A percentile compares a stretch with the other conserved stretches of the same genome.
phyloP scores from a whole-genome alignment of 2,797 vertebrate genomes.

The Columba guinea region DNA sequence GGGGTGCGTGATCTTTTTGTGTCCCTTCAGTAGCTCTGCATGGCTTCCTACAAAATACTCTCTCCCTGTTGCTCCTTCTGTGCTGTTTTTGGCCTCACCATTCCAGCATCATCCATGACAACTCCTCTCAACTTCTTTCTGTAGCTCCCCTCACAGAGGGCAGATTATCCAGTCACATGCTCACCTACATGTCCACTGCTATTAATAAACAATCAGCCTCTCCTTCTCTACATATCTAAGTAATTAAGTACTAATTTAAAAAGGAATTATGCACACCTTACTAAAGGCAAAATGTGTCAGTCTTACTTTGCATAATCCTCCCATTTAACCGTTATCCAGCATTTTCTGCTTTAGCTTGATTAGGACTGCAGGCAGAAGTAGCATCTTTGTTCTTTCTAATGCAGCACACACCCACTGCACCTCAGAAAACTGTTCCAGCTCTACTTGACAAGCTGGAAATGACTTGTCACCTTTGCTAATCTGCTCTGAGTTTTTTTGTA shows the following conservation, averaged over 20 bases:
- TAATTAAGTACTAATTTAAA: background rate
- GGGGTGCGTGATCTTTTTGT: rapidly evolving
- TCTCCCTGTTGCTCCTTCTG: background rate
- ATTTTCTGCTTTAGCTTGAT: background rate
- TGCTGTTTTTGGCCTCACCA: background rate
- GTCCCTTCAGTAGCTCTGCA: background rate
- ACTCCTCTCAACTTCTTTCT: background rate
- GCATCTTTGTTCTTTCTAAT: background rate
- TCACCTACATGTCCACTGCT: background rate
- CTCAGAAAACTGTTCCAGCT: background rate
- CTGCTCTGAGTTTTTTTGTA: background rate
- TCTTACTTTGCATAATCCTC: background rate
- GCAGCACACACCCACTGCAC: background rate
- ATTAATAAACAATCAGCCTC: background rate
- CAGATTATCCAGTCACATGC: background rate
- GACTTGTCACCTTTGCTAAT: background rate
- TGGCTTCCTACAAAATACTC: background rate
- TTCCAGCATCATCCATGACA: background rate
- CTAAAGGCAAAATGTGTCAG: background rate
- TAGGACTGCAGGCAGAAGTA: background rate
- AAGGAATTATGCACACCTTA: background rate
- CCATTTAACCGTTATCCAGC: background rate
- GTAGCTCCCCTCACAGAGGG: background rate
- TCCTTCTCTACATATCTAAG: background rate
- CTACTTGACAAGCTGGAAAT: background rate